Conservation (phyloP, 2,113 vertebrate genomes). For the Rostratula benghalensis region DNA sequence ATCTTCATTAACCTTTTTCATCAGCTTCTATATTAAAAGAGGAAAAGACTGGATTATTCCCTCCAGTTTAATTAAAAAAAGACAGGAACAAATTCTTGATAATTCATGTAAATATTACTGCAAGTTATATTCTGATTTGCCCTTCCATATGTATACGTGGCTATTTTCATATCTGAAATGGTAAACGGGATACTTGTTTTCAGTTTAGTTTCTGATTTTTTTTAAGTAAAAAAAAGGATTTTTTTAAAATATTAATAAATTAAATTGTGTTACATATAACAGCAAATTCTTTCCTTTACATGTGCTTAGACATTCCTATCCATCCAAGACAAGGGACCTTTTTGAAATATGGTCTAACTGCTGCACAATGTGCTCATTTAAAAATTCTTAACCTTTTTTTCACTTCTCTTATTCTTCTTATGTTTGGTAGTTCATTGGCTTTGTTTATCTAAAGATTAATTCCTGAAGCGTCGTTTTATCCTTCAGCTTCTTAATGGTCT, state of each 20-base stretch:
- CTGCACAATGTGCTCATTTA: neutral
- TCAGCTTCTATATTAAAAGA: neutral
- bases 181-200: neutral
- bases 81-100: neutral
- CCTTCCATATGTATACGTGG: neutral
- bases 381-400: neutral
- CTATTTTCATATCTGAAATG: neutral
- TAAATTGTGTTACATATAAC: neutral
- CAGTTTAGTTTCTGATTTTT: neutral
- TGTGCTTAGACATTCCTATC: neutral
- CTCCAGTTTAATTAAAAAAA: neutral
- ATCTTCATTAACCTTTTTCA: neutral
- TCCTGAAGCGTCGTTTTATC: neutral
- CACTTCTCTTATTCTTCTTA: neutral
- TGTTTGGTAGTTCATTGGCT: neutral
- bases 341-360: neutral
- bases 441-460: slow-evolving; percentile 8
- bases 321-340: neutral
- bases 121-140: neutral
- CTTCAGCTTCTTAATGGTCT: neutral
- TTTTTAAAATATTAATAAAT: neutral
- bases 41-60: neutral
- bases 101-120: neutral
- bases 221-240: neutral
- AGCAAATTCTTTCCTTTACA: neutral